Evolutionary conservation across 2,113 vertebrate genomes (phyloP).

Genomic region (Cyprinus carpio): DNA sequence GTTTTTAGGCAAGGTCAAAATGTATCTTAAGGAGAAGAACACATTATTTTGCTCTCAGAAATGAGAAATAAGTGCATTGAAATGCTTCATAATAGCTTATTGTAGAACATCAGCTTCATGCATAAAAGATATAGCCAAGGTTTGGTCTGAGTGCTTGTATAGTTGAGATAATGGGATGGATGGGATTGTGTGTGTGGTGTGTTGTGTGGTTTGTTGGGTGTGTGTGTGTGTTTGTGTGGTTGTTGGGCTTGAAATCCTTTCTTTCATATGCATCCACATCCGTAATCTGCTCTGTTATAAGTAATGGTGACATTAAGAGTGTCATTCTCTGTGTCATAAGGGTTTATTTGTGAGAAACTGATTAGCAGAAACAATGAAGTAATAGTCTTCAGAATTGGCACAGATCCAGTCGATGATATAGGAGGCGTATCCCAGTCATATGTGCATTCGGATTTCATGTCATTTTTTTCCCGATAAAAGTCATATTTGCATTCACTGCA

Average conservation of each 20-base stretch:
- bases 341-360: conserved; percentile 2
- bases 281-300: neutral
- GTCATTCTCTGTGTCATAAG: neutral
- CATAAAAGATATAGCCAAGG: neutral
- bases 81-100: neutral
- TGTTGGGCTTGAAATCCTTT: conserved; percentile 27
- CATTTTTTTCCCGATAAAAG: neutral
- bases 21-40: neutral
- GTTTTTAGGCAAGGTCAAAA: conserved; percentile 28
- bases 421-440: neutral
- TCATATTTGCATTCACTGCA: neutral
- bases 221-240: conserved; percentile 21
- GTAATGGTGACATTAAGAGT: neutral
- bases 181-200: neutral
- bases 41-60: neutral
- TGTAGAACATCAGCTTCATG: neutral
- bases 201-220: conserved; percentile 2
- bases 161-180: conserved; percentile 29
- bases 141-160: conserved; percentile 20
- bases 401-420: conserved; percentile 13
- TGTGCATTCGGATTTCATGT: neutral
- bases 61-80: neutral
- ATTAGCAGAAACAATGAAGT: neutral
- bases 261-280: neutral
- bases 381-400: conserved; percentile 26